Evolutionary conservation across 2,888 invertebrate genomes (phyloP).

Genomic region (Morpho helenor): DNA sequence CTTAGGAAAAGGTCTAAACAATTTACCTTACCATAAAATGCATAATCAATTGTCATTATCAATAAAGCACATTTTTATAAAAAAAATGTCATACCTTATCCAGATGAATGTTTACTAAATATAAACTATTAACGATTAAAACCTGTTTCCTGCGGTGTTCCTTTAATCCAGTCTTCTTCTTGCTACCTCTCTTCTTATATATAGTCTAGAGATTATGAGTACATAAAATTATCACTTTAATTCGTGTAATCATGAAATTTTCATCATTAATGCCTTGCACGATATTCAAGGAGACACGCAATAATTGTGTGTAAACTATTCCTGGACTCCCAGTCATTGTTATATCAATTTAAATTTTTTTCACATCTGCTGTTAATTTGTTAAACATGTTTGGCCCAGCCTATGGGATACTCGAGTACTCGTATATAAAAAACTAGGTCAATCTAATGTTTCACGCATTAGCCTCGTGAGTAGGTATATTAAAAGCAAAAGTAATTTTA

Average conservation of each 20-base stretch:
- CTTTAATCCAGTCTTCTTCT: too few species aligned
- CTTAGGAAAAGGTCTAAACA: too few species aligned
- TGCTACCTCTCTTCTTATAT: too few species aligned
- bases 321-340: neutral
- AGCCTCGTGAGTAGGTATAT: neutral
- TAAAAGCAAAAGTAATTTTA: neutral
- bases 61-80: too few species aligned
- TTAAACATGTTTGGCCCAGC: constrained; percentile 11
- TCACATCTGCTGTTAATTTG: constrained; percentile 12
- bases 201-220: too few species aligned
- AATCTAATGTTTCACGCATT: constrained; percentile 22
- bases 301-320: neutral
- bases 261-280: neutral
- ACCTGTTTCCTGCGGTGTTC: too few species aligned
- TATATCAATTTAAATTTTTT: constrained; percentile 3
- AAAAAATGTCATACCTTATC: too few species aligned
- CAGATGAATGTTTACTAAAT: too few species aligned
- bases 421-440: constrained; percentile 18
- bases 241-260: neutral
- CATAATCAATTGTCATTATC: too few species aligned
- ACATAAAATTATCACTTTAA: neutral
- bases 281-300: neutral
- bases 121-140: too few species aligned
- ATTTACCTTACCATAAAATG: too few species aligned
- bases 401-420: constrained; percentile 9